phyloP scores from a whole-genome alignment of 37 sponge, comb jelly and placozoan genomes.

The Tethya wilhelma region DNA sequence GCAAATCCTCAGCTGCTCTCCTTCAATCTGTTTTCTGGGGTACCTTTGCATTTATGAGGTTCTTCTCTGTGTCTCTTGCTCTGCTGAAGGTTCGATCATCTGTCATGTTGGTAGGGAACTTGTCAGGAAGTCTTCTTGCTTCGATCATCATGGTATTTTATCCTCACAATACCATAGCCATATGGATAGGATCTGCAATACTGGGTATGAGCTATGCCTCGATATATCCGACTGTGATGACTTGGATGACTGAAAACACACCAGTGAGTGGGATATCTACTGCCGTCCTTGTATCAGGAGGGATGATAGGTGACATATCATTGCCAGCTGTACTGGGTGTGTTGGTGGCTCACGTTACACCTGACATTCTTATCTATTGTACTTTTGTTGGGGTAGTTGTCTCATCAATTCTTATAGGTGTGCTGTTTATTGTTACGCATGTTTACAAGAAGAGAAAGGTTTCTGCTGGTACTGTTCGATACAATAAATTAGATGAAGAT shows the following conservation, averaged over 20 bases:
- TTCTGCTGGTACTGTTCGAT: too few species aligned
- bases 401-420: slow-evolving; percentile 3
- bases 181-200: slow-evolving; percentile 52
- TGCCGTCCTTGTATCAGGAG: slow-evolving; percentile 41
- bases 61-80: slow-evolving; percentile 32
- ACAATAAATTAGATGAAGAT: too few species aligned
- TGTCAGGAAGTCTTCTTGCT: slow-evolving; percentile 45
- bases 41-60: slow-evolving; percentile 47
- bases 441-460: too few species aligned
- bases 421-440: background rate
- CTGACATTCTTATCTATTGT: slow-evolving; percentile 21
- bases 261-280: slow-evolving; percentile 30
- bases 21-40: slow-evolving; percentile 69
- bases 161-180: slow-evolving; percentile 5
- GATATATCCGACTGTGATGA: slow-evolving; percentile 58
- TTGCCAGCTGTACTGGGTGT: slow-evolving; percentile 37
- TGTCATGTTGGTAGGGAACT: slow-evolving; percentile 32
- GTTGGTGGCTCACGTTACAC: slow-evolving; percentile 15
- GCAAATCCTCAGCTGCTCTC: slow-evolving; percentile 43
- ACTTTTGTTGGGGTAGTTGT: slow-evolving; percentile 19
- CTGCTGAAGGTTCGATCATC: slow-evolving; percentile 42
- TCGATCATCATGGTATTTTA: slow-evolving; percentile 20
- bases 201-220: slow-evolving; percentile 56
- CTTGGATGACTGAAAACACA: slow-evolving; percentile 42
- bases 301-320: slow-evolving; percentile 45